phyloP scores from a whole-genome alignment of 2,113 vertebrate species.

The Phyllostomus hastatus region DNA sequence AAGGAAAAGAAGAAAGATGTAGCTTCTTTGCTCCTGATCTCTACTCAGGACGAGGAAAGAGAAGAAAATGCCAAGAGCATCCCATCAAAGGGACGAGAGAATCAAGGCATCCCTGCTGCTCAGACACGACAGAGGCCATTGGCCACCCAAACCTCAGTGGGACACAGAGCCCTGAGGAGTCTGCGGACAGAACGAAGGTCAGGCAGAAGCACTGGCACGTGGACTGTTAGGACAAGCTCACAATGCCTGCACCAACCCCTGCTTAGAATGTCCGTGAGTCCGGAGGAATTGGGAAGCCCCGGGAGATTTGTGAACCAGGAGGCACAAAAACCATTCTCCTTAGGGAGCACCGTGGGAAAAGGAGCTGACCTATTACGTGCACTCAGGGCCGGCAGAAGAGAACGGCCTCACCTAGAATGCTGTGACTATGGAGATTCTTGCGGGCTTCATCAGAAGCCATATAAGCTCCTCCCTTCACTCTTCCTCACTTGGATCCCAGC shows the following conservation, averaged over 20 bases:
- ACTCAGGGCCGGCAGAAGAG: not conserved
- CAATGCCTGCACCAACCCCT: not conserved
- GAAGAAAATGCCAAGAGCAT: not conserved
- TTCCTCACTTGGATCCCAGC: not conserved
- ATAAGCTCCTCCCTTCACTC: not conserved
- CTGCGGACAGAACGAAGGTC: not conserved
- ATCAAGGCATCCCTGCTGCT: not conserved
- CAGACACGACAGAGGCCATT: not conserved
- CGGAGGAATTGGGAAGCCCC: not conserved
- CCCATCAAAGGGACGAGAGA: not conserved
- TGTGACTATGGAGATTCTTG: not conserved
- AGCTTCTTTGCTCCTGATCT: not conserved
- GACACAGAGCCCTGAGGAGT: not conserved
- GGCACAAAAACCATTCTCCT: not conserved
- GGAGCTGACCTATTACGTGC: not conserved
- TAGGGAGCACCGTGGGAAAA: not conserved
- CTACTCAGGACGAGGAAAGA: not conserved
- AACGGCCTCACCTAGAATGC: not conserved
- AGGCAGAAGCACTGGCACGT: not conserved
- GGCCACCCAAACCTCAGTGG: not conserved
- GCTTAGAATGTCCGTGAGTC: not conserved
- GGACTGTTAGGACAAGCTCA: not conserved
- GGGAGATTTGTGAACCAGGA: not conserved
- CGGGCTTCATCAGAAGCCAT: not conserved
- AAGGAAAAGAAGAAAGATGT: not conserved